Conservation (phyloP, 2,888 invertebrate genomes). For the Ophraella communa region DNA sequence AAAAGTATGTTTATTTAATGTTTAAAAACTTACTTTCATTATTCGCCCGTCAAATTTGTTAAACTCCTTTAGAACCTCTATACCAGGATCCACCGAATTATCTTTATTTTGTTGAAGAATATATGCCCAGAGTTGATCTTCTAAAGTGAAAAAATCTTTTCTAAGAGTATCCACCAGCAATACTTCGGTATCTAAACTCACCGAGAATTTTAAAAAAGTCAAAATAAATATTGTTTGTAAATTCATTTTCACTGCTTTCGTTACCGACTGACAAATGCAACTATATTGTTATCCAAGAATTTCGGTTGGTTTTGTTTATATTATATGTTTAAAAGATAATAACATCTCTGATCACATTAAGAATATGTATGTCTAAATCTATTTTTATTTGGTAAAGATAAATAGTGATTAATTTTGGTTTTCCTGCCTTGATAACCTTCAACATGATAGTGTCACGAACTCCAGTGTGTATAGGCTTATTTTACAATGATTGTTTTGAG, state of each 20-base stretch:
- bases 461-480: too few relatives aligned
- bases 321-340: too few relatives aligned
- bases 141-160: constrained; percentile 65
- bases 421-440: too few relatives aligned
- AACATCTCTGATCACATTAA: too few relatives aligned
- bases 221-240: constrained; percentile 6
- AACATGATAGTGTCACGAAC: too few relatives aligned
- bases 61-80: constrained; percentile 14
- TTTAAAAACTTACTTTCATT: constrained; percentile 28
- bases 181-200: constrained; percentile 13
- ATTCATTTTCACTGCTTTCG: background rate
- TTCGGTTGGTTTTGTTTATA: too few relatives aligned
- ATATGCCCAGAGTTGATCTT: constrained; percentile 60
- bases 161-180: constrained; percentile 66
- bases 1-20: too few relatives aligned
- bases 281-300: too few relatives aligned
- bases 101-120: constrained; percentile 36
- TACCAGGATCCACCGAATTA: constrained; percentile 16
- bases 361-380: too few relatives aligned
- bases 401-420: too few relatives aligned
- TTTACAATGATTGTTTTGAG: too few relatives aligned
- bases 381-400: too few relatives aligned
- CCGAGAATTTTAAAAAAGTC: background rate
- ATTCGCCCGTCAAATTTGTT: constrained; percentile 24
- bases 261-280: background rate